Percentiles rank a stretch among this genome's conserved stretches.
phyloP scores from a whole-genome alignment of 2,797 vertebrate genomes.

The Cossypha niveicapilla region DNA sequence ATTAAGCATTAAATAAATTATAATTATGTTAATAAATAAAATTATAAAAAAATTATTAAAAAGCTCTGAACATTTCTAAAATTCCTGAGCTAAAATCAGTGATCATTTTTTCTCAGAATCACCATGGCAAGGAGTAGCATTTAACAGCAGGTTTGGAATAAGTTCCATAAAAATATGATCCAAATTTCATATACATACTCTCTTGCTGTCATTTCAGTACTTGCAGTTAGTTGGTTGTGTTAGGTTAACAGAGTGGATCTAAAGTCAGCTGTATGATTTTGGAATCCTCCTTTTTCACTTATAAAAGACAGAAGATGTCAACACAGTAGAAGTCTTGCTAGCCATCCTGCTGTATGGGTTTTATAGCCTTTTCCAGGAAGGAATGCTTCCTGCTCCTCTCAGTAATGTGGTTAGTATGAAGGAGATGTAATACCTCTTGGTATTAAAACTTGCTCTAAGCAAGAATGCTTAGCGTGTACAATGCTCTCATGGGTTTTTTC shows the following conservation, averaged over 20 bases:
- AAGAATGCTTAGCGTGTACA: neutral
- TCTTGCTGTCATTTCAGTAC: neutral
- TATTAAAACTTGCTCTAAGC: neutral
- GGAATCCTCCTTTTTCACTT: neutral
- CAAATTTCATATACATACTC: neutral
- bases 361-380: neutral
- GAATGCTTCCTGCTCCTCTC: neutral
- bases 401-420: neutral
- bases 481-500: neutral
- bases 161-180: neutral
- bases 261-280: neutral
- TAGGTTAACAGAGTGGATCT: neutral
- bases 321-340: neutral
- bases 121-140: neutral
- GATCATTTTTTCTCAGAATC: neutral
- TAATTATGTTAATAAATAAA: too few relatives aligned
- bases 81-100: neutral
- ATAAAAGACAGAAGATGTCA: neutral
- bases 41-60: neutral
- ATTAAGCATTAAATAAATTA: neutral
- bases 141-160: neutral
- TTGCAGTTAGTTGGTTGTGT: accelerated
- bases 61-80: neutral
- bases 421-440: neutral
- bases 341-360: neutral